phyloP scores from a whole-genome alignment of 2,113 vertebrate genomes.

The Antennarius striatus region DNA sequence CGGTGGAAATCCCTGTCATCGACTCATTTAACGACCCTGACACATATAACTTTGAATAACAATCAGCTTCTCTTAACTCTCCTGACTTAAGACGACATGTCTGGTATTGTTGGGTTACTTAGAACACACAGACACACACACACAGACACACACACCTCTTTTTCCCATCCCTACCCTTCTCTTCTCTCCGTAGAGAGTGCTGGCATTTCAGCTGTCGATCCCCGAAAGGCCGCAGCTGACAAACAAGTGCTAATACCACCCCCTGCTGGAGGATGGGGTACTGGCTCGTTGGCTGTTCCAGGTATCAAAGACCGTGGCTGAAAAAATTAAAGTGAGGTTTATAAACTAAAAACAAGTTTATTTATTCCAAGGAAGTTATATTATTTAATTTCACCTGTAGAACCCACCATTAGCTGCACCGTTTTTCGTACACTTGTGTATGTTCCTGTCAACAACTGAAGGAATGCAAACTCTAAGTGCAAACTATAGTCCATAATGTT shows the following conservation, averaged over 20 bases:
- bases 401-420: too few species aligned
- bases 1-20: slow-evolving; percentile 66
- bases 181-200: slow-evolving; percentile 70
- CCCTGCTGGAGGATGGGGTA: slow-evolving; percentile 71
- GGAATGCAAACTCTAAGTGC: neutral
- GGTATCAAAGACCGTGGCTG: neutral
- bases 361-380: neutral
- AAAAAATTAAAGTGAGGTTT: slow-evolving; percentile 7
- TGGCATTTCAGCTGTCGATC: slow-evolving; percentile 75
- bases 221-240: slow-evolving; percentile 64
- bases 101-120: slow-evolving; percentile 65
- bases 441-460: neutral
- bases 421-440: neutral
- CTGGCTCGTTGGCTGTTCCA: slow-evolving; percentile 7
- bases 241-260: slow-evolving; percentile 77
- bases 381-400: neutral
- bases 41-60: slow-evolving; percentile 78
- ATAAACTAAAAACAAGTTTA: neutral
- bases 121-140: slow-evolving; percentile 26
- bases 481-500: neutral
- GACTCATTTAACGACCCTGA: slow-evolving; percentile 74
- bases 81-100: slow-evolving; percentile 71
- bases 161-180: slow-evolving; percentile 5
- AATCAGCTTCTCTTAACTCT: slow-evolving; percentile 59
- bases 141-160: neutral